Conservation (phyloP, 2,888 invertebrate species). For the Hemicrepidius hirtus region DNA sequence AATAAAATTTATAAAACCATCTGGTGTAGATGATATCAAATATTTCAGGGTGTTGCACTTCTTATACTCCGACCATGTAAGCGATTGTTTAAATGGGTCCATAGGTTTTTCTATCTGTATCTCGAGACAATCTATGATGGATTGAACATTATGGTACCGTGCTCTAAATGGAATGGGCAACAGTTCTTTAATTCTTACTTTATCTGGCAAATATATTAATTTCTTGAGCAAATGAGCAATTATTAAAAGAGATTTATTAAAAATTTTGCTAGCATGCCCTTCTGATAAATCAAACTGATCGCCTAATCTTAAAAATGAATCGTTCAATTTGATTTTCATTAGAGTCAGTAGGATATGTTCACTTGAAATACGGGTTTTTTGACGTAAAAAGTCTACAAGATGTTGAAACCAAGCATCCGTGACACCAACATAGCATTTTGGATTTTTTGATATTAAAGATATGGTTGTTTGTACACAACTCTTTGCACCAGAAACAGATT, state of each 20-base stretch:
- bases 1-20: no score
- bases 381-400: no score
- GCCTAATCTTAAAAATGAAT: constrained; percentile 22
- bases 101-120: constrained; percentile 67
- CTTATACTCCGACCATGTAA: no score
- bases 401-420: no score
- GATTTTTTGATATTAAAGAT: no score
- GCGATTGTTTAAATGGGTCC: constrained; percentile 62
- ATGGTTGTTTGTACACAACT: no score
- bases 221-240: constrained; percentile 39
- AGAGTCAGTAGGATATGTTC: neutral
- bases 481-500: no score
- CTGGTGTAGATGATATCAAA: no score
- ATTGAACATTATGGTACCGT: constrained; percentile 57
- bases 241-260: constrained; percentile 38
- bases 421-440: no score
- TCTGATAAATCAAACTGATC: constrained; percentile 31
- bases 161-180: constrained; percentile 57
- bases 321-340: constrained; percentile 39
- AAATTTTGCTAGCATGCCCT: constrained; percentile 46
- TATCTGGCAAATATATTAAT: constrained; percentile 49
- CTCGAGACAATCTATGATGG: constrained; percentile 67
- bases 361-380: no score
- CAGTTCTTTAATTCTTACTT: constrained; percentile 41
- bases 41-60: no score